Evolutionary conservation across 2,113 vertebrate genomes (phyloP).

Genomic region (Periophthalmus modestus): DNA sequence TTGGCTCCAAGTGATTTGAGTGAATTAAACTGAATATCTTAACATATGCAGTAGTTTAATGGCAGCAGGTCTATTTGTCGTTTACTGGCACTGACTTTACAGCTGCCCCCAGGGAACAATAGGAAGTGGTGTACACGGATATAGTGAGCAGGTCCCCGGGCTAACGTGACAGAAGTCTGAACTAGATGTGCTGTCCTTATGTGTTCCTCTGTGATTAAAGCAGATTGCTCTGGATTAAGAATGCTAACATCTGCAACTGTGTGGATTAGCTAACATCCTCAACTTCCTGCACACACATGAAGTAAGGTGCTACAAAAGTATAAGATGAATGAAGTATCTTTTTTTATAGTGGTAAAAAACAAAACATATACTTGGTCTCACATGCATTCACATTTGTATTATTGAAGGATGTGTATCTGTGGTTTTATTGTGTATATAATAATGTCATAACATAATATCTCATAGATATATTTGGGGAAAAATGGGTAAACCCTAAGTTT

Average conservation of each 20-base stretch:
- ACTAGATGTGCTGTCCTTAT: conserved; percentile 36
- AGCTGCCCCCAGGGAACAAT: conserved; percentile 25
- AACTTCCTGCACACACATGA: background rate
- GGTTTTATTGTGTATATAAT: no score
- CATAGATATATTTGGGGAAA: no score
- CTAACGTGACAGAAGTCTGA: conserved; percentile 35
- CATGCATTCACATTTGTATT: no score
- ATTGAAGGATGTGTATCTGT: no score
- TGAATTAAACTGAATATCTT: no score
- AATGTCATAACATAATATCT: no score
- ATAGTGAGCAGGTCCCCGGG: conserved; percentile 10
- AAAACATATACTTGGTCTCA: no score
- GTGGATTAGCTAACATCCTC: conserved; percentile 51
- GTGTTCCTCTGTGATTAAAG: conserved; percentile 50
- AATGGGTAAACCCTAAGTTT: no score
- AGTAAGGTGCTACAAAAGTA: background rate
- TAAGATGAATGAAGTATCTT: background rate
- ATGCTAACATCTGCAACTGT: conserved; percentile 40
- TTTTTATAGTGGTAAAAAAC: no score
- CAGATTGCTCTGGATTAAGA: conserved; percentile 59
- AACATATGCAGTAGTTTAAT: conserved; percentile 39
- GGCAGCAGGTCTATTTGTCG: conserved; percentile 32
- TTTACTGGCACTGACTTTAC: conserved; percentile 30
- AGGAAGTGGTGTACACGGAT: conserved; percentile 15
- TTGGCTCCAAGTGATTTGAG: no score